Evolutionary conservation across 2,113 vertebrate genomes (phyloP), one percentile per base, ranked within the genome.

Genomic region (Toxostoma redivivum): DNA sequence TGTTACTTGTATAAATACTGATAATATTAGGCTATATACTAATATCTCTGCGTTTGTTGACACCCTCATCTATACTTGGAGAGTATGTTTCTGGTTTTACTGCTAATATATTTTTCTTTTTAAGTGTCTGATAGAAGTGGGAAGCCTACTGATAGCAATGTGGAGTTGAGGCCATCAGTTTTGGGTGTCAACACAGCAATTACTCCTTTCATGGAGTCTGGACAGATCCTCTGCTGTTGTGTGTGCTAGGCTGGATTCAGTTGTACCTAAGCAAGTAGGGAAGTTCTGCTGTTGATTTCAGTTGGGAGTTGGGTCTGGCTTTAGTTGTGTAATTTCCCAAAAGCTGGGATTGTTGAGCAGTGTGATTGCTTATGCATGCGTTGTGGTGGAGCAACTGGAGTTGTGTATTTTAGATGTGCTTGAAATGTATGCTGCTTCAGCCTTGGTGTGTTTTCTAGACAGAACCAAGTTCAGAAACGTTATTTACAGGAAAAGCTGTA

Each of bases 351-450:
- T n/a, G 12, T 40, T 54, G 21, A 66, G 54, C 62, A 77, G 12
- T 56, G 50, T 35, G 62, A 53, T 76, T n/a, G 11, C 40, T 54
- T 66, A 13, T 1, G 2, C 7, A 0, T 20, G 35, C 0, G 0
- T 22, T 73, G 23, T 25, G 44, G 20, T 33, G 54, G 61, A 86
- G 30, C 48, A 69, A 2, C 44, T 57, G 33, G 25, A 35, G 31
- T 20, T 51, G 25, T 56, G 24, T 86, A 0, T 48, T 90, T 82
- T 23, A 38, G 37, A 28, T 64, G 28, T 35, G 11, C 70, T 73
- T 83, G 81, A 56, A 51, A 31, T 7, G 10, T 22, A 2, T 24
- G 24, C 33, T 72, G 6, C 79, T 88, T 42, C 15, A 40, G 42
- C n/a, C 66, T 81, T 44, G 25, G 24, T 8, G 11, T 58, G 40